These are phyloP conservation scores for Tadarida brasiliensis DNA, from an alignment of 2,797 vertebrate species.

Conservation along the genomic window DNA sequence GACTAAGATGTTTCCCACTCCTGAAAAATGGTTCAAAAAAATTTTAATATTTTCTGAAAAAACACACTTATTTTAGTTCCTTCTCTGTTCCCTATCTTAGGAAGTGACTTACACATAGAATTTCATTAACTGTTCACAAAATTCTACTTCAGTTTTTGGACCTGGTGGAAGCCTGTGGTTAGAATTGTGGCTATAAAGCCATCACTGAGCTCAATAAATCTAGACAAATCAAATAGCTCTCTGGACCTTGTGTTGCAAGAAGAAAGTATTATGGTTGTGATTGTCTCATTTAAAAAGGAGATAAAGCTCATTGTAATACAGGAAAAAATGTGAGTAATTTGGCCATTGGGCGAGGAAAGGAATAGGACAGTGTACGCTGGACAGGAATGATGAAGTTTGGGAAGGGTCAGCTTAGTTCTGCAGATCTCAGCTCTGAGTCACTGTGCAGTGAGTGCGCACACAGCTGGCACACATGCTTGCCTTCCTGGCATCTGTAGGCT, in stretches of 20 bases:
- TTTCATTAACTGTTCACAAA: conserved; percentile 47
- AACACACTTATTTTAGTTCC: conserved; percentile 19
- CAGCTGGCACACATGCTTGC: neutral
- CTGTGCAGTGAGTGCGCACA: neutral
- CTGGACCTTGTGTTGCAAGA: neutral
- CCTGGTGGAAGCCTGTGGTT: neutral
- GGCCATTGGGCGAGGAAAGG: neutral
- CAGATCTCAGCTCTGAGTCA: conserved; percentile 19
- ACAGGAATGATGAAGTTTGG: neutral
- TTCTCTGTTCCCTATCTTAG: neutral
- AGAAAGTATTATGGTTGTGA: neutral
- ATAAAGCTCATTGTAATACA: neutral
- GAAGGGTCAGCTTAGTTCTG: neutral
- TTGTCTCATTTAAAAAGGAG: neutral
- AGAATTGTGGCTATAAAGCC: neutral
- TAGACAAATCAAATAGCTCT: neutral
- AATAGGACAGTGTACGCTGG: neutral
- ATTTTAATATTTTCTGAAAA: conserved; percentile 52
- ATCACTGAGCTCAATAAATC: neutral
- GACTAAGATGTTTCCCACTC: conserved; percentile 49
- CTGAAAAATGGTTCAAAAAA: conserved; percentile 44
- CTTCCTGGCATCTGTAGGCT: conserved; percentile 18
- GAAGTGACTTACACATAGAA: conserved; percentile 42
- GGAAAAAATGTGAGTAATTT: neutral
- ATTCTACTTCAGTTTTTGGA: neutral